Evolutionary conservation across 2,888 invertebrate genomes (phyloP).

Genomic region (Agrotis puta): DNA sequence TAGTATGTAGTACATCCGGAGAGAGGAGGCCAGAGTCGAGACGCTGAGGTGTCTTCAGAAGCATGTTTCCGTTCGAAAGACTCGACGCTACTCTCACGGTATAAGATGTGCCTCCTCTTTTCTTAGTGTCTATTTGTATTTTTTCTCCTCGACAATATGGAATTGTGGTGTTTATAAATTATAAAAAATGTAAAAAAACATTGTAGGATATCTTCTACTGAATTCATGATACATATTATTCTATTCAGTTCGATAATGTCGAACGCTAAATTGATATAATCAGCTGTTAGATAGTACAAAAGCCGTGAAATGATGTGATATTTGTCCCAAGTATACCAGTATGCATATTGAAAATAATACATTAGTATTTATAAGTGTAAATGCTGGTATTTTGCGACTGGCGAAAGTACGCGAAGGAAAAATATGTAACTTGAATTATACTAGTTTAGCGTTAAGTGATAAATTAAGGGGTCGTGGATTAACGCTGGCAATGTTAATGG

Average conservation of each 20-base stretch:
- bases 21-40: slow-evolving; percentile 16
- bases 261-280: slow-evolving; percentile 58
- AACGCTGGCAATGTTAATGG: slow-evolving; percentile 67
- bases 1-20: slow-evolving; percentile 47
- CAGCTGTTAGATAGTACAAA: slow-evolving; percentile 81
- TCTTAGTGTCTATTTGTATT: slow-evolving; percentile 67
- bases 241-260: slow-evolving; percentile 50
- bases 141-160: slow-evolving; percentile 81
- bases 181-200: slow-evolving; percentile 81
- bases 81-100: slow-evolving; percentile 8
- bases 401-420: slow-evolving; percentile 53
- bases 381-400: slow-evolving; percentile 66
- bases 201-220: slow-evolving; percentile 59
- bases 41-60: slow-evolving; percentile 9
- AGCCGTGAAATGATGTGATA: slow-evolving; percentile 77
- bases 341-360: slow-evolving; percentile 66
- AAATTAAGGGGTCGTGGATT: slow-evolving; percentile 56
- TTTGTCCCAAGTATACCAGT: slow-evolving; percentile 69
- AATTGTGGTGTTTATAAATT: slow-evolving; percentile 84
- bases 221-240: slow-evolving; percentile 76
- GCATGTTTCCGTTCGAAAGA: neutral
- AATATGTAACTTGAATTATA: slow-evolving; percentile 77
- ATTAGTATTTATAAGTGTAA: slow-evolving; percentile 62
- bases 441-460: slow-evolving; percentile 60
- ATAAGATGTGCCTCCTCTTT: slow-evolving; percentile 43